Evolutionary conservation across 2,888 invertebrate species (phyloP).

Genomic region (Drosophila subquinaria): DNA sequence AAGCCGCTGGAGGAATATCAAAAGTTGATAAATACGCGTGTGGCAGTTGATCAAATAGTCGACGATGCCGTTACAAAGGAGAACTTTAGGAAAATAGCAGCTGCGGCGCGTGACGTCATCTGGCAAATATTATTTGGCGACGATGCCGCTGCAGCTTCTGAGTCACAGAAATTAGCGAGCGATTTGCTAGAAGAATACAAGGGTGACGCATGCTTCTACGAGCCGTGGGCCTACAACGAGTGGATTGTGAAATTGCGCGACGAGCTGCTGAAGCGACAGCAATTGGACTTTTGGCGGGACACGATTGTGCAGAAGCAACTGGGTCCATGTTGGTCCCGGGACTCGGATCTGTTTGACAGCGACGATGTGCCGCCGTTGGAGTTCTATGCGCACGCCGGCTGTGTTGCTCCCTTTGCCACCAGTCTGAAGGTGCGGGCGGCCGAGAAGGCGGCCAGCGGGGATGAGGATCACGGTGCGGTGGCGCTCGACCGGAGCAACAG

Average conservation of each 20-base stretch:
- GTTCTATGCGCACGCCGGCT: slow-evolving; percentile 76
- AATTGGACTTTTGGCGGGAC: slow-evolving; percentile 77
- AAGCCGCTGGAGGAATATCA: slow-evolving; percentile 72
- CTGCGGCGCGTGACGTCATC: slow-evolving; percentile 63
- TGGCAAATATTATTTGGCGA: slow-evolving; percentile 77
- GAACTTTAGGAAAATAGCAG: slow-evolving; percentile 67
- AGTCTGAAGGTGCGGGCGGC: slow-evolving; percentile 58
- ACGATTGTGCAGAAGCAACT: slow-evolving; percentile 67
- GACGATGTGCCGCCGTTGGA: slow-evolving; percentile 74
- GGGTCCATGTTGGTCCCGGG: slow-evolving; percentile 77
- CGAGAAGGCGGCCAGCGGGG: slow-evolving; percentile 13
- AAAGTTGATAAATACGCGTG: slow-evolving; percentile 60
- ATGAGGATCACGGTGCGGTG: slow-evolving; percentile 3
- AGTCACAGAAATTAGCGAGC: slow-evolving; percentile 68
- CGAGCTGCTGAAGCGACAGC: slow-evolving; percentile 60
- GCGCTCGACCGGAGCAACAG: slow-evolving; percentile 6
- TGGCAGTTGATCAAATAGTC: slow-evolving; percentile 66
- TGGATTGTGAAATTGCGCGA: slow-evolving; percentile 78
- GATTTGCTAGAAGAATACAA: slow-evolving; percentile 73
- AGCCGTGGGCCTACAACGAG: slow-evolving; percentile 78
- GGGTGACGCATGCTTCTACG: slow-evolving; percentile 85
- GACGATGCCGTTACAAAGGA: slow-evolving; percentile 58
- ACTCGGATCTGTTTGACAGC: slow-evolving; percentile 77
- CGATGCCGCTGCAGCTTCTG: slow-evolving; percentile 13
- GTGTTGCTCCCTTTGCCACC: slow-evolving; percentile 66